Conservation (phyloP, 2,888 invertebrate species). For the Thecophora atra region DNA sequence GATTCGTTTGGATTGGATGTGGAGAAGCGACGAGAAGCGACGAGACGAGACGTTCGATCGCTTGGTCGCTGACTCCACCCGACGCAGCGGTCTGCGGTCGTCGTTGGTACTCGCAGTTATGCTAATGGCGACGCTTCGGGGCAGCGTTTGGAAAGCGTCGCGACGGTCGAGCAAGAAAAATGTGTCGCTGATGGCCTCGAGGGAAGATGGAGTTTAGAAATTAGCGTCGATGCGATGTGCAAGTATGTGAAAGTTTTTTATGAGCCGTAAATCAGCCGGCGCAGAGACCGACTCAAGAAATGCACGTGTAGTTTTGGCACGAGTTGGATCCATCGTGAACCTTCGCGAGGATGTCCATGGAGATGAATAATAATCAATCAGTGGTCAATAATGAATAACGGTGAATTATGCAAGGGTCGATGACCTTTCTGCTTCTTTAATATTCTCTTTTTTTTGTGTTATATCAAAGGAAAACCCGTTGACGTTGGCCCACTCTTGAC, state of each 20-base stretch:
- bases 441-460: too few species aligned
- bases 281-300: neutral
- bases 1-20: conserved; percentile 46
- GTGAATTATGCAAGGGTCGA: too few species aligned
- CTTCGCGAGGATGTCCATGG: too few species aligned
- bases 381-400: too few species aligned
- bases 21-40: conserved; percentile 28
- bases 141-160: conserved; percentile 56
- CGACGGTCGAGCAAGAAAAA: conserved; percentile 51
- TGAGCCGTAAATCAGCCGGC: neutral
- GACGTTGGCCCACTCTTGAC: neutral
- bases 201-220: conserved; percentile 17
- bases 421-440: too few species aligned
- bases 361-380: too few species aligned
- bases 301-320: too few species aligned
- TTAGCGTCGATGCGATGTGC: neutral
- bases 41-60: conserved; percentile 13
- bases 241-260: conserved; percentile 5
- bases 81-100: conserved; percentile 2
- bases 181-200: conserved; percentile 50
- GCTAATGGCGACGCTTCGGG: conserved; percentile 47
- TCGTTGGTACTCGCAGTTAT: conserved; percentile 53
- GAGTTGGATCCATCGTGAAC: too few species aligned
- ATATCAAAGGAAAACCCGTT: conserved; percentile 3
- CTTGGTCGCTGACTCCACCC: conserved; percentile 29